phyloP scores from a whole-genome alignment of 2,888 invertebrate genomes.

The Lasioglossum calceatum region DNA sequence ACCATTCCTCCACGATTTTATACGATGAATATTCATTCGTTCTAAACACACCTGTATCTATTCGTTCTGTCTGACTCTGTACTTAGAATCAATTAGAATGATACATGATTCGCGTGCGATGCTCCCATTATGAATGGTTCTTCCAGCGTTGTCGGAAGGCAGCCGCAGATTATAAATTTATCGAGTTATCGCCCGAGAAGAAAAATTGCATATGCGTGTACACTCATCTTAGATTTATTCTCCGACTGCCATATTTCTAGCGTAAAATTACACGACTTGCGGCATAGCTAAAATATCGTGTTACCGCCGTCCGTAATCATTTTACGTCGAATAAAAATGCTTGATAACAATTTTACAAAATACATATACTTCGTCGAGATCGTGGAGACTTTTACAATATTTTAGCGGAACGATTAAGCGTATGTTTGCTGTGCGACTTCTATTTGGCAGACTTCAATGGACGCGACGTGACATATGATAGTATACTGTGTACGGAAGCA shows the following conservation, averaged over 20 bases:
- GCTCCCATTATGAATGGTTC: slow-evolving; percentile 73
- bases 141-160: slow-evolving; percentile 65
- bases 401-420: not conserved
- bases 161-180: slow-evolving; percentile 71
- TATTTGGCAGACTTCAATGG: not conserved
- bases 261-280: not conserved
- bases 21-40: slow-evolving; percentile 79
- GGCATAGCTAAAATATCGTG: not conserved
- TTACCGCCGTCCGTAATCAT: not conserved
- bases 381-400: not conserved
- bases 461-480: not conserved
- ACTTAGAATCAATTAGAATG: slow-evolving; percentile 81
- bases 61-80: slow-evolving; percentile 65
- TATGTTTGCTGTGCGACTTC: not conserved
- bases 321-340: not conserved
- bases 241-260: not conserved
- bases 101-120: slow-evolving; percentile 79
- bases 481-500: slow-evolving; percentile 2
- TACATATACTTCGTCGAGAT: not conserved
- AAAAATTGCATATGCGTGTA: slow-evolving; percentile 52
- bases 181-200: slow-evolving; percentile 65
- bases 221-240: slow-evolving; percentile 3
- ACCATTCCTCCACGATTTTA: slow-evolving; percentile 77
- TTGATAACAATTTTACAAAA: not conserved
- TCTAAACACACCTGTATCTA: slow-evolving; percentile 68